These are phyloP conservation scores for Babylonia areolata DNA, from an alignment of 1,140 invertebrate species.

Conservation along the genomic window DNA sequence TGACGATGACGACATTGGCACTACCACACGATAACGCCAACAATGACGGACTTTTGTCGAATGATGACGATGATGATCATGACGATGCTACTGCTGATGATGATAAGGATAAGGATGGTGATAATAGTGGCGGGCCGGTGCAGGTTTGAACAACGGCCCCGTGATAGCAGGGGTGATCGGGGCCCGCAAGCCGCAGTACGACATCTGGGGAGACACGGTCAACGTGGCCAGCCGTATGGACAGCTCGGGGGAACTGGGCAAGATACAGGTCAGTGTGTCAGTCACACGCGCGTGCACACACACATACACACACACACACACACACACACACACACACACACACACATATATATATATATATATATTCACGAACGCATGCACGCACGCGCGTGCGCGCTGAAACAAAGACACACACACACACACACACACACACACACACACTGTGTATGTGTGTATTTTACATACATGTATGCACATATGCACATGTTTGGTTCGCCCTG, in stretches of 20 bases:
- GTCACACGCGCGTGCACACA: neutral
- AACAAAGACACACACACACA: too few species aligned
- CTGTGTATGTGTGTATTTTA: too few species aligned
- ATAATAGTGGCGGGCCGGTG: too few species aligned
- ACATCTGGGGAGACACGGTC: conserved; percentile 96
- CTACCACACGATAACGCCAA: too few species aligned
- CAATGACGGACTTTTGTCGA: too few species aligned
- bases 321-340: neutral
- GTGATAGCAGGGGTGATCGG: conserved; percentile 95
- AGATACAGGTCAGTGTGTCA: conserved; percentile 86
- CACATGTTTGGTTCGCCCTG: too few species aligned
- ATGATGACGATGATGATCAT: too few species aligned
- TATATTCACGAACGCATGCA: neutral
- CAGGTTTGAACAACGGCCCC: conserved; percentile 79
- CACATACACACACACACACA: neutral
- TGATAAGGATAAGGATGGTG: too few species aligned
- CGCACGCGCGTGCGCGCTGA: neutral
- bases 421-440: too few species aligned
- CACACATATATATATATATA: neutral
- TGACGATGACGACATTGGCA: too few species aligned
- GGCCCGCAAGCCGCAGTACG: conserved; percentile 89
- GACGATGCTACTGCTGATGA: too few species aligned
- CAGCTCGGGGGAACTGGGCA: conserved; percentile 92
- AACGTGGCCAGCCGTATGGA: conserved; percentile 98
- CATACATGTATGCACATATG: too few species aligned